Conservation (phyloP, 1,140 invertebrate species). For the Acromyrmex heyeri region DNA sequence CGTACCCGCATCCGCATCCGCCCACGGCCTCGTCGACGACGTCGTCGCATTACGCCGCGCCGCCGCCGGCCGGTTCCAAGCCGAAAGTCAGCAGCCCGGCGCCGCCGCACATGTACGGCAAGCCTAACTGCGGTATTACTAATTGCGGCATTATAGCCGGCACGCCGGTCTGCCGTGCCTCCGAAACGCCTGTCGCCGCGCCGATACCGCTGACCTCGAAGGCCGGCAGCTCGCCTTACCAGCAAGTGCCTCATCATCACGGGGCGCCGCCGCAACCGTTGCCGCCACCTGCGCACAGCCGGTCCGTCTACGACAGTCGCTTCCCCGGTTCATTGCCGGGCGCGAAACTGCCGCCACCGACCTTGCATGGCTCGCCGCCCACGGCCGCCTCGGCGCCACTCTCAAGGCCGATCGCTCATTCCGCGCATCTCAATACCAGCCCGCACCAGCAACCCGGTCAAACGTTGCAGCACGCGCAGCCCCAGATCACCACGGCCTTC, state of each 20-base stretch:
- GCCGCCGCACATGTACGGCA: conserved; percentile 92
- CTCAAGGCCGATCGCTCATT: conserved; percentile 84
- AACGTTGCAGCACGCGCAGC: conserved; percentile 71
- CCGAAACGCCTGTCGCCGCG: conserved; percentile 83
- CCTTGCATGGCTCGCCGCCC: conserved; percentile 86
- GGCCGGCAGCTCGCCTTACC: conserved; percentile 90
- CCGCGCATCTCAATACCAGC: conserved; percentile 74
- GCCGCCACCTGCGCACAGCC: conserved; percentile 88
- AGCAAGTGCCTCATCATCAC: conserved; percentile 88
- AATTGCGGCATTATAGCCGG: conserved; percentile 89
- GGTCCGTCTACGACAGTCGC: conserved; percentile 86
- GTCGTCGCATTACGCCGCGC: conserved; percentile 80
- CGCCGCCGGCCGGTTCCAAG: conserved; percentile 86
- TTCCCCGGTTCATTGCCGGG: conserved; percentile 86
- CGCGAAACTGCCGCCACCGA: conserved; percentile 86
- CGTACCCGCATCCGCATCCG: conserved; percentile 80
- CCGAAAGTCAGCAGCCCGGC: conserved; percentile 93
- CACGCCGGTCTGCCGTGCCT: conserved; percentile 88
- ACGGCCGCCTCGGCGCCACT: conserved; percentile 83
- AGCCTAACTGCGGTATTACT: conserved; percentile 89
- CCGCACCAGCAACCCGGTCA: conserved; percentile 81
- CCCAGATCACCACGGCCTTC: conserved; percentile 80
- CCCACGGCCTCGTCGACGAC: conserved; percentile 72
- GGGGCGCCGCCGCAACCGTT: conserved; percentile 84
- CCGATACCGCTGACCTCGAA: conserved; percentile 90